A percentile compares a stretch with the other conserved stretches of the same genome.
phyloP scores from a whole-genome alignment of 2,797 vertebrate species.

The Merluccius polli region DNA sequence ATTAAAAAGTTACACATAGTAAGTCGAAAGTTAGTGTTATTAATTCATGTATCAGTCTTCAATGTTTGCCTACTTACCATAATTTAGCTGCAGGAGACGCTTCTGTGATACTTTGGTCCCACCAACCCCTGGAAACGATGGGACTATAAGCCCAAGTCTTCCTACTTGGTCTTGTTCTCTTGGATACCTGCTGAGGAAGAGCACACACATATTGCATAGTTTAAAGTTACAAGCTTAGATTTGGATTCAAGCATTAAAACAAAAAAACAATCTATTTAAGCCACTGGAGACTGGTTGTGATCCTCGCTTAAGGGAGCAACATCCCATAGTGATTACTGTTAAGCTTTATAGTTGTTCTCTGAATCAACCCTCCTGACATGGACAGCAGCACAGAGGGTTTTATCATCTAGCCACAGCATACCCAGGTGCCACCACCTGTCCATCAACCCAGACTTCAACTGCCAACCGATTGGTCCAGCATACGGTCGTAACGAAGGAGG shows the following conservation, averaged over 20 bases:
- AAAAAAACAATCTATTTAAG: neutral
- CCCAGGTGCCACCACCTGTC: slow-evolving; percentile 33
- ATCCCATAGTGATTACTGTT: neutral
- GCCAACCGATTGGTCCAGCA: slow-evolving; percentile 10
- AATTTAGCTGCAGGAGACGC: neutral
- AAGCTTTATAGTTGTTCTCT: neutral
- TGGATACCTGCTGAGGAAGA: neutral
- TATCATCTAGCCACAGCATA: slow-evolving; percentile 20
- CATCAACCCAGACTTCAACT: neutral
- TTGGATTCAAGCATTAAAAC: neutral
- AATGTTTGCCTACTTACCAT: neutral
- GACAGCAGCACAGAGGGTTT: slow-evolving; percentile 7
- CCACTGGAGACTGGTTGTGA: neutral
- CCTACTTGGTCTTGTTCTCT: neutral
- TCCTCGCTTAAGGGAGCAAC: neutral
- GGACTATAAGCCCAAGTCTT: neutral
- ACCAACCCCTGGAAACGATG: neutral
- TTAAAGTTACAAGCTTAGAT: neutral
- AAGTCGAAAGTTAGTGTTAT: neutral
- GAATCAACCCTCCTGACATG: neutral
- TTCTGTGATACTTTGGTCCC: neutral
- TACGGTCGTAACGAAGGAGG: slow-evolving; percentile 4
- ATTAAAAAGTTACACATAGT: too few relatives aligned
- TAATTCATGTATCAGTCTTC: neutral
- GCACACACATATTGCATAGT: neutral